Percentiles rank a stretch among this genome's conserved stretches.
Conservation (phyloP, 1,140 invertebrate species). For the Mercenaria mercenaria region DNA sequence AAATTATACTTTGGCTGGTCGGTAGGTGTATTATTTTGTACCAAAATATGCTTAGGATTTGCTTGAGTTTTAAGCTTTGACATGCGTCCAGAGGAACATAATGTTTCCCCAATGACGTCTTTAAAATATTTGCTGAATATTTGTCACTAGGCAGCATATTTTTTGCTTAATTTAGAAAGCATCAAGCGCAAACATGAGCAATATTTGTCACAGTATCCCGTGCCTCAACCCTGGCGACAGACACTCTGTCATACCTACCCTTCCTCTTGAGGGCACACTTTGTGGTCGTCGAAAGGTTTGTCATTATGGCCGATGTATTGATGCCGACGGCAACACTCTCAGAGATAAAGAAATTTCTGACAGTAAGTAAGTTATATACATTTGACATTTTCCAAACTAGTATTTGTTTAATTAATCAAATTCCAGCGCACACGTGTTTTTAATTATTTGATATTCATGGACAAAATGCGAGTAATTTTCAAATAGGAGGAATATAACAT, state of each 20-base stretch:
- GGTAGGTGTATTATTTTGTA: no score
- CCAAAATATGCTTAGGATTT: no score
- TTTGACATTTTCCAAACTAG: background rate
- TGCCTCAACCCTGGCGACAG: background rate
- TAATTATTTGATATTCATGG: background rate
- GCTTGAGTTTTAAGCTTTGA: no score
- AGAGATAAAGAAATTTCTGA: background rate
- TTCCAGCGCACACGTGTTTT: background rate
- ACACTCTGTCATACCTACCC: background rate
- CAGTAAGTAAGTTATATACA: background rate
- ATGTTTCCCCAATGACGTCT: no score
- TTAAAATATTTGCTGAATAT: no score
- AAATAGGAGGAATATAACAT: no score
- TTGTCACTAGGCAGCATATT: no score
- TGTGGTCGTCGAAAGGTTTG: constrained; percentile 16
- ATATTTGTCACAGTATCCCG: constrained; percentile 28
- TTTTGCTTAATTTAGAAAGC: background rate
- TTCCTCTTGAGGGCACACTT: constrained; percentile 27
- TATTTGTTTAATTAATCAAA: background rate
- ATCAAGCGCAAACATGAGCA: background rate
- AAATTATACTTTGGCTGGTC: no score
- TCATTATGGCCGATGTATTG: constrained; percentile 1
- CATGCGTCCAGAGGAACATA: no score
- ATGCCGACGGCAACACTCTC: background rate
- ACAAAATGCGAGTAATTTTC: background rate